Conservation (phyloP, 2,113 vertebrate species). For the Corythornis vintsioides region DNA sequence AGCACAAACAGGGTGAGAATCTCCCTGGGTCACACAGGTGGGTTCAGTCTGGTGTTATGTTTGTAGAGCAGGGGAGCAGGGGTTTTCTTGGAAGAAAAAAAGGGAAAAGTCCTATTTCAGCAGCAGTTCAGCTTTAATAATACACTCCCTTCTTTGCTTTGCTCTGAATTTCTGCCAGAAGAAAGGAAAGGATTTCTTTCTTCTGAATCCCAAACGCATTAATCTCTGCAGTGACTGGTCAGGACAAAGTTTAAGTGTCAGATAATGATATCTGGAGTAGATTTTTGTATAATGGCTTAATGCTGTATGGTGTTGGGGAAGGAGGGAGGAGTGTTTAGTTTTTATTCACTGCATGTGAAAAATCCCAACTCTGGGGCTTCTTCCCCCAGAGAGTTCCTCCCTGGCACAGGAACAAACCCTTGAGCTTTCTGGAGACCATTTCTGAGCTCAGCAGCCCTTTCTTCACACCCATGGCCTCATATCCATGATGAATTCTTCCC, state of each 20-base stretch:
- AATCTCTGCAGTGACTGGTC: background rate
- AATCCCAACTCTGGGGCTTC: background rate
- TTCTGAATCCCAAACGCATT: background rate
- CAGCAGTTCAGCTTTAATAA: conserved; percentile 11
- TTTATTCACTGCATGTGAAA: background rate
- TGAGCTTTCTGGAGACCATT: too few species aligned
- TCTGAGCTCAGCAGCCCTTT: too few species aligned
- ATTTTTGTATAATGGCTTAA: background rate
- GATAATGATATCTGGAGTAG: background rate
- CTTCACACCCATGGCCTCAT: background rate
- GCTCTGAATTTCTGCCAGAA: background rate
- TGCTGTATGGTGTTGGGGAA: background rate
- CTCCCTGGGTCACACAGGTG: background rate
- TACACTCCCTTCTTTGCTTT: conserved; percentile 18
- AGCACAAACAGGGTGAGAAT: background rate
- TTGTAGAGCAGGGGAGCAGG: background rate
- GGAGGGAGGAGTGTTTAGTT: background rate
- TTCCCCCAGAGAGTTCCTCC: too few species aligned
- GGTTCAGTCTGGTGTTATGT: conserved; percentile 7
- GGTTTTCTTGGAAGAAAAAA: conserved; percentile 1
- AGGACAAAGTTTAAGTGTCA: background rate
- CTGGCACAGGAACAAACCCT: too few species aligned
- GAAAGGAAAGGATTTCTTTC: conserved; percentile 21
- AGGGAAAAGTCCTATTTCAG: conserved; percentile 1
- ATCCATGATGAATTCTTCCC: background rate